Percentiles rank a stretch among this genome's conserved stretches.
These are phyloP conservation scores for Chesias legatella DNA, from an alignment of 2,888 invertebrate species.

Conservation along the genomic window DNA sequence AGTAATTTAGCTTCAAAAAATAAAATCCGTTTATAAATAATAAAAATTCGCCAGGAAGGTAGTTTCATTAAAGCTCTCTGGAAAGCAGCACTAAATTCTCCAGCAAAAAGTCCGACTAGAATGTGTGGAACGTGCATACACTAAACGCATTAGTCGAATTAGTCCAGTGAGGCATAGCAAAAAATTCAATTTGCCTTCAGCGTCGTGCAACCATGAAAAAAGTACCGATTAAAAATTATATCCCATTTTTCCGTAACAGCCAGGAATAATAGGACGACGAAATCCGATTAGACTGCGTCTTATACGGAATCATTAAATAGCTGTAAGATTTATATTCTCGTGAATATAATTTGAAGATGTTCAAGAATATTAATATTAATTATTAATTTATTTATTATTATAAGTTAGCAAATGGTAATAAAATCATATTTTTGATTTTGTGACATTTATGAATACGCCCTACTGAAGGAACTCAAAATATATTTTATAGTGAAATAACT, in stretches of 20 bases:
- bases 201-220: slow-evolving; percentile 53
- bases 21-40: too few relatives aligned
- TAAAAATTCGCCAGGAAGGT: not conserved
- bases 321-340: slow-evolving; percentile 13
- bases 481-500: too few relatives aligned
- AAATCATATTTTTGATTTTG: too few relatives aligned
- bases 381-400: too few relatives aligned
- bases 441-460: too few relatives aligned
- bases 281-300: slow-evolving; percentile 69
- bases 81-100: slow-evolving; percentile 25
- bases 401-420: too few relatives aligned
- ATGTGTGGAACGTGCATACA: slow-evolving; percentile 53
- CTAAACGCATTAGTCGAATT: slow-evolving; percentile 76
- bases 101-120: slow-evolving; percentile 24
- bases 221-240: slow-evolving; percentile 68
- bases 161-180: slow-evolving; percentile 70
- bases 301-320: slow-evolving; percentile 55
- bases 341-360: too few relatives aligned
- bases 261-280: slow-evolving; percentile 56
- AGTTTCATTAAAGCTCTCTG: slow-evolving; percentile 12
- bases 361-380: too few relatives aligned
- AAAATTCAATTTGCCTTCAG: slow-evolving; percentile 75
- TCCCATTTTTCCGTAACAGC: slow-evolving; percentile 60
- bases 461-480: too few relatives aligned
- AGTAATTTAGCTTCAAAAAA: too few relatives aligned